Conservation (phyloP, 2,113 vertebrate species). For the Kryptolebias marmoratus region DNA sequence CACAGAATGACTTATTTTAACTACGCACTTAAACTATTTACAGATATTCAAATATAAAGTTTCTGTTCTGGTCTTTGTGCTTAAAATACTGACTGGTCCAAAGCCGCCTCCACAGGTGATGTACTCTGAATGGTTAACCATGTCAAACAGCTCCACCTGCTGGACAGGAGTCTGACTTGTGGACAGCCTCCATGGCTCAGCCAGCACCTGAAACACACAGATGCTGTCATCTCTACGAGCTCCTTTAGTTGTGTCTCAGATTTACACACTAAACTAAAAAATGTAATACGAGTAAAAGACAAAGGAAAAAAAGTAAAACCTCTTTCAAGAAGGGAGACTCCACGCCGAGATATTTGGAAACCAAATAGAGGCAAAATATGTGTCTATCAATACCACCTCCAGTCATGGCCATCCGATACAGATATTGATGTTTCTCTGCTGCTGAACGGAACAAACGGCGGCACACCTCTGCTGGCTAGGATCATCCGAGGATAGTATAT, state of each 20-base stretch:
- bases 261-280: not conserved
- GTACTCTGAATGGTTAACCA: slow-evolving; percentile 87
- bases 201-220: slow-evolving; percentile 80
- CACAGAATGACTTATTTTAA: not conserved
- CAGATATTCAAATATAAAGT: not conserved
- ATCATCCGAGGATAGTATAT: not conserved
- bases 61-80: not conserved
- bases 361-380: slow-evolving; percentile 88
- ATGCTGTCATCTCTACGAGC: not conserved
- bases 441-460: slow-evolving; percentile 80
- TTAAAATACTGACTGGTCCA: slow-evolving; percentile 85
- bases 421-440: slow-evolving; percentile 85
- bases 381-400: slow-evolving; percentile 88
- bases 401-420: slow-evolving; percentile 85
- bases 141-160: slow-evolving; percentile 87
- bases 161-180: slow-evolving; percentile 90
- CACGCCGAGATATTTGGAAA: slow-evolving; percentile 84
- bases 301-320: slow-evolving; percentile 58
- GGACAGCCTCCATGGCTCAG: slow-evolving; percentile 88
- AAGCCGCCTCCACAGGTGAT: slow-evolving; percentile 91
- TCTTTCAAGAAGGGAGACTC: slow-evolving; percentile 86
- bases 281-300: no score
- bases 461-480: slow-evolving; percentile 81
- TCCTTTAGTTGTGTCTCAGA: not conserved
- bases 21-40: not conserved